Conservation (phyloP, 2,797 vertebrate genomes). For the Molothrus aeneus region DNA sequence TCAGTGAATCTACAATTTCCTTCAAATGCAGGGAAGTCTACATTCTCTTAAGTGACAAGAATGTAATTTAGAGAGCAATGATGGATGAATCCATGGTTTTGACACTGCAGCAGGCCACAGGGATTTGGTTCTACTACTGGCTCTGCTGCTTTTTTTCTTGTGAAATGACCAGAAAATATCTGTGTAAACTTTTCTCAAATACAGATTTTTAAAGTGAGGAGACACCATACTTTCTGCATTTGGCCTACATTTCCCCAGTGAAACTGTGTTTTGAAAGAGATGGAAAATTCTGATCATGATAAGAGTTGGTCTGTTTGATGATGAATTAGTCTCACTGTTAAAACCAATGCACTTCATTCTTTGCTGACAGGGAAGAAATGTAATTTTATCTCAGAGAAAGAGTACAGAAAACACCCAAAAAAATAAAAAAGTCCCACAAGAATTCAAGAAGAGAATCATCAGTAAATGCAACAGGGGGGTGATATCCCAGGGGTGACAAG, state of each 20-base stretch:
- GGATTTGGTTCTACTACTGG: not conserved
- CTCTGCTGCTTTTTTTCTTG: not conserved
- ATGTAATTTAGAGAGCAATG: not conserved
- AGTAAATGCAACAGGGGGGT: not conserved
- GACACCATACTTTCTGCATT: not conserved
- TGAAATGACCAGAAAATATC: not conserved
- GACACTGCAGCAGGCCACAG: not conserved
- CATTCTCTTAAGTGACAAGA: slow-evolving; percentile 16
- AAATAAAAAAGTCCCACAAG: not conserved
- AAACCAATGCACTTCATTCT: not conserved
- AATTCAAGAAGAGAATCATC: not conserved
- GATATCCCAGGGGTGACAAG: not conserved
- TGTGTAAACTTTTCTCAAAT: not conserved
- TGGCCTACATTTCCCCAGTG: not conserved
- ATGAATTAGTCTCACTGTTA: not conserved
- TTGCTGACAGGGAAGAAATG: not conserved
- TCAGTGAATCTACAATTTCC: not conserved
- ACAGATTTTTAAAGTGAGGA: not conserved
- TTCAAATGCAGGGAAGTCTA: not conserved
- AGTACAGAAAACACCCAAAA: not conserved
- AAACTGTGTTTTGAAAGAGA: not conserved
- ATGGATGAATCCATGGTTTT: not conserved
- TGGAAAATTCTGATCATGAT: not conserved
- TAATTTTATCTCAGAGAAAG: not conserved
- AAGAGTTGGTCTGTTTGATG: not conserved